Evolutionary conservation across 2,113 vertebrate genomes (phyloP).

Genomic region (Brienomyrus brachyistius): DNA sequence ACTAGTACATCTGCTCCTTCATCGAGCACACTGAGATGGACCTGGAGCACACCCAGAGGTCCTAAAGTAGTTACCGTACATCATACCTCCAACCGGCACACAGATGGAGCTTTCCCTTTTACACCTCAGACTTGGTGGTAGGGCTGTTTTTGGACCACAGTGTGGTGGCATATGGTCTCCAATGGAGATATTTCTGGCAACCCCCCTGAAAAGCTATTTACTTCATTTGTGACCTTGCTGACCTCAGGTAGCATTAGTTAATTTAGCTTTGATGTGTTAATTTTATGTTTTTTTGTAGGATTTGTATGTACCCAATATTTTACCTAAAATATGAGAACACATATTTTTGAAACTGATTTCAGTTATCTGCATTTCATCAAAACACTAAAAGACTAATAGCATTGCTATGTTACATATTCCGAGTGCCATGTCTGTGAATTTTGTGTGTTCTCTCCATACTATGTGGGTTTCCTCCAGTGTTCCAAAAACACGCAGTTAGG

Average conservation of each 20-base stretch:
- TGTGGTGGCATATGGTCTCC: not conserved
- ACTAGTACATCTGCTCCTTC: not conserved
- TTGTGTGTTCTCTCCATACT: not conserved
- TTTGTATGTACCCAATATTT: not conserved
- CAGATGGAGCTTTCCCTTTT: not conserved
- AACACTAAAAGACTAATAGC: not conserved
- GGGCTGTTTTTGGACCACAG: not conserved
- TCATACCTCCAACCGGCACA: not conserved
- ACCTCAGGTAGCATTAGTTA: not conserved
- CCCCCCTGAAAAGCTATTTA: not conserved
- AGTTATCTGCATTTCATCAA: not conserved
- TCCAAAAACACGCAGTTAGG: not conserved
- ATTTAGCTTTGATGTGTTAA: not conserved
- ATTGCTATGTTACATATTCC: not conserved
- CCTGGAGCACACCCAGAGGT: not conserved
- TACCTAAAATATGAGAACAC: not conserved
- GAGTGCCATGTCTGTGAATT: not conserved
- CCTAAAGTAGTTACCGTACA: not conserved
- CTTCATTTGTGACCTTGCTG: not conserved
- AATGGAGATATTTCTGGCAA: not conserved
- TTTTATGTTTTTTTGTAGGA: not conserved
- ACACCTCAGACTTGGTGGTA: not conserved
- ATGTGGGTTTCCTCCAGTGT: not conserved
- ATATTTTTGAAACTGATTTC: not conserved
- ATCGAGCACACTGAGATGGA: not conserved